Evolutionary conservation across 2,797 vertebrate species (phyloP).

Genomic region (Brachymystax lenok): DNA sequence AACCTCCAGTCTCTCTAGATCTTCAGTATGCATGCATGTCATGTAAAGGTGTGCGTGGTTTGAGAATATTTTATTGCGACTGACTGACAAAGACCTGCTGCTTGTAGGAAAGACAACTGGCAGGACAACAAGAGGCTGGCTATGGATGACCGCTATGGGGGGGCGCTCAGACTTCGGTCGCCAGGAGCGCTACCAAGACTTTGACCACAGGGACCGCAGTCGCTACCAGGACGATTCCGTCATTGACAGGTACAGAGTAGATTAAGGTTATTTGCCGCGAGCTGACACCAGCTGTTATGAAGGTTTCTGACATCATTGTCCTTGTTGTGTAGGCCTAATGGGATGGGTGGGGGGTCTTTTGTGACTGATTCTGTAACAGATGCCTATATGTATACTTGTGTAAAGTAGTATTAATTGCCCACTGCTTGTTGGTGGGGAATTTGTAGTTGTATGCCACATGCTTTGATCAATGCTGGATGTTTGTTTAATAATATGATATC

Average conservation of each 20-base stretch:
- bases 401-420: not conserved
- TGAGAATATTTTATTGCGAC: not conserved
- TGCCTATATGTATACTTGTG: too few relatives aligned
- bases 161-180: constrained; percentile 82
- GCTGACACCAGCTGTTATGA: not conserved
- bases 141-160: constrained; percentile 83
- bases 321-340: too few relatives aligned
- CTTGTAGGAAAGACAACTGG: constrained; percentile 88
- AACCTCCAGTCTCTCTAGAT: not conserved
- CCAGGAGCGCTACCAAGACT: constrained; percentile 89
- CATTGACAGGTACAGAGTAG: constrained; percentile 77
- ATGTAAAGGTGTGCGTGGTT: not conserved
- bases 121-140: constrained; percentile 82
- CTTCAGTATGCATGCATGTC: not conserved
- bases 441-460: not conserved
- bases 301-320: not conserved
- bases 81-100: not conserved
- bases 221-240: constrained; percentile 86
- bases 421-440: not conserved
- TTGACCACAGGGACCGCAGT: constrained; percentile 87
- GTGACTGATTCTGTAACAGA: too few relatives aligned
- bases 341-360: too few relatives aligned
- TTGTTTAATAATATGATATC: not conserved
- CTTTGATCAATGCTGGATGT: not conserved
- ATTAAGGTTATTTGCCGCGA: not conserved